These are phyloP conservation scores for Drosophila kurseongensis DNA, from an alignment of 1,140 invertebrate genomes.

Conservation along the genomic window DNA sequence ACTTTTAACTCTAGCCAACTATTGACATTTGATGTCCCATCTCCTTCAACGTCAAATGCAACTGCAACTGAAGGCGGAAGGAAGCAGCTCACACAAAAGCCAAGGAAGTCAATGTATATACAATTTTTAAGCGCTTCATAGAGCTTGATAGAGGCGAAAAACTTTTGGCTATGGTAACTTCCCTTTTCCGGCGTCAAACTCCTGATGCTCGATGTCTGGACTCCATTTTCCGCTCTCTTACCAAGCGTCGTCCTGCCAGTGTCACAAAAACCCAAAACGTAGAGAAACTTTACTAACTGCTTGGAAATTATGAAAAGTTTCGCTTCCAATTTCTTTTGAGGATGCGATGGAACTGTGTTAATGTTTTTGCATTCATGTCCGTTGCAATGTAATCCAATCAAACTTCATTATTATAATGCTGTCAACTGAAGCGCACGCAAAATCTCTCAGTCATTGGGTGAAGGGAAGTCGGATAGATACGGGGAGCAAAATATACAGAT, in stretches of 20 bases:
- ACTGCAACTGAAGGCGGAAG: slow-evolving; percentile 38
- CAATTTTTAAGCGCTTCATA: slow-evolving; percentile 78
- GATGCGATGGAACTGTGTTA: slow-evolving; percentile 64
- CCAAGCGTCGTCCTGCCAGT: slow-evolving; percentile 16
- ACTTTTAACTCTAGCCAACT: slow-evolving; percentile 69
- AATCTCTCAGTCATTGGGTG: slow-evolving; percentile 38
- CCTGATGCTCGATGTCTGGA: slow-evolving; percentile 52
- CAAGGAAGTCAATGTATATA: slow-evolving; percentile 79
- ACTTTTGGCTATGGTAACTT: slow-evolving; percentile 79
- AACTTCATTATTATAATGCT: slow-evolving; percentile 81
- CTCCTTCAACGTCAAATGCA: slow-evolving; percentile 16
- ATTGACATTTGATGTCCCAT: slow-evolving; percentile 72
- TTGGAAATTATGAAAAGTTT: slow-evolving; percentile 80
- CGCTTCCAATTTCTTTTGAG: slow-evolving; percentile 59
- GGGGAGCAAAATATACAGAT: slow-evolving; percentile 12
- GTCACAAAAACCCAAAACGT: slow-evolving; percentile 30
- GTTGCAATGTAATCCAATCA: slow-evolving; percentile 81
- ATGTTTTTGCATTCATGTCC: slow-evolving; percentile 79
- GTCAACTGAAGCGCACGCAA: slow-evolving; percentile 75
- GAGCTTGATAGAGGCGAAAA: slow-evolving; percentile 56
- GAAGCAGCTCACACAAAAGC: slow-evolving; percentile 64
- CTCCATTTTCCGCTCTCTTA: slow-evolving; percentile 25
- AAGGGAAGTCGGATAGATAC: neutral
- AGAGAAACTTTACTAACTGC: slow-evolving; percentile 70
- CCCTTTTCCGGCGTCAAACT: slow-evolving; percentile 74